These are phyloP conservation scores for Microtus richardsoni DNA, from an alignment of 2,113 vertebrate species.

Conservation along the genomic window DNA sequence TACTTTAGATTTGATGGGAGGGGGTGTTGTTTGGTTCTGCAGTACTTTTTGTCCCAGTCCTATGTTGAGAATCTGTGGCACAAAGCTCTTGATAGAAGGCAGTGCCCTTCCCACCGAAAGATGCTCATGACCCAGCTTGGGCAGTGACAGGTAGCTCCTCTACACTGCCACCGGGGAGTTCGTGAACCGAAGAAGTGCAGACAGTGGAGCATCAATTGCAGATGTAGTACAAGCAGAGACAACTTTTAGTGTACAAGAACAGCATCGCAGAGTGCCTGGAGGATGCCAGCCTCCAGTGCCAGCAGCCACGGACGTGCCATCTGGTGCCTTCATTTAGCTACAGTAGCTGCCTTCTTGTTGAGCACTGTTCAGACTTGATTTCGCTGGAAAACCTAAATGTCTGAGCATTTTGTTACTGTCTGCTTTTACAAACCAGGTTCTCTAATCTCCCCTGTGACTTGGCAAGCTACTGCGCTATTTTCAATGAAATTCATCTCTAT, in stretches of 20 bases:
- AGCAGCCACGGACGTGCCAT: neutral
- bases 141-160: neutral
- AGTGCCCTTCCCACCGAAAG: neutral
- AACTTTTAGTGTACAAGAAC: neutral
- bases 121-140: neutral
- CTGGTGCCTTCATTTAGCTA: neutral
- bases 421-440: slow-evolving; percentile 10
- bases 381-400: neutral
- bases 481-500: neutral
- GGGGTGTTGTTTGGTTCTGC: neutral
- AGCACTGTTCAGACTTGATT: neutral
- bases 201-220: neutral
- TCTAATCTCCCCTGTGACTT: neutral
- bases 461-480: slow-evolving; percentile 17
- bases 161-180: neutral
- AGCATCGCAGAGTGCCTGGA: neutral
- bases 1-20: neutral
- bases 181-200: neutral
- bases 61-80: neutral
- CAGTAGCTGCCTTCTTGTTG: neutral
- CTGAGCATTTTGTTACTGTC: slow-evolving; percentile 1
- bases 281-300: neutral
- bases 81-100: neutral
- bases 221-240: neutral
- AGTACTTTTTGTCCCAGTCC: neutral